phyloP scores from a whole-genome alignment of 2,113 vertebrate species.

The Prolemur simus region DNA sequence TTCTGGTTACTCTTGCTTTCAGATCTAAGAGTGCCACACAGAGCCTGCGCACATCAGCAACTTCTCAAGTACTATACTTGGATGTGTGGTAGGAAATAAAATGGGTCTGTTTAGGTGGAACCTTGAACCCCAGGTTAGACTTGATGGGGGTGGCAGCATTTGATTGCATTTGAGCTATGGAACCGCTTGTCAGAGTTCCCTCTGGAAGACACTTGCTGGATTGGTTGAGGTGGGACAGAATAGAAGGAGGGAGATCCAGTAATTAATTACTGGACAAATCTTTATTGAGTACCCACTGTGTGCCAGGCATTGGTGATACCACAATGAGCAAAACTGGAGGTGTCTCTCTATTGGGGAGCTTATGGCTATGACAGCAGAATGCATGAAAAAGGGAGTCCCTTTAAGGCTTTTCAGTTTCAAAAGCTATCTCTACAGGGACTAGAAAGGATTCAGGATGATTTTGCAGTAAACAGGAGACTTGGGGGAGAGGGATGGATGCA shows the following conservation, averaged over 20 bases:
- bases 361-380: background rate
- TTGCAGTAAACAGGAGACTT: background rate
- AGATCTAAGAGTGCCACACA: background rate
- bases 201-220: background rate
- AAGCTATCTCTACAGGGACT: background rate
- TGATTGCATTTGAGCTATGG: background rate
- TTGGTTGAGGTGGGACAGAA: background rate
- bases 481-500: no score
- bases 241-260: background rate
- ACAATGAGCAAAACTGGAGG: background rate
- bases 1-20: background rate
- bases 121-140: background rate
- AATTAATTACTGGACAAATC: background rate
- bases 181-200: background rate
- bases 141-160: background rate
- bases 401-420: background rate
- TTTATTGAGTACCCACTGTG: background rate
- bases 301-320: background rate
- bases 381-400: background rate
- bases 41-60: background rate
- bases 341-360: background rate
- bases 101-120: background rate
- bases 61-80: background rate
- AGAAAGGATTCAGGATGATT: slow-evolving; percentile 5
- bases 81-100: background rate